phyloP scores from a whole-genome alignment of 2,888 invertebrate species.

The Netelia inedita region DNA sequence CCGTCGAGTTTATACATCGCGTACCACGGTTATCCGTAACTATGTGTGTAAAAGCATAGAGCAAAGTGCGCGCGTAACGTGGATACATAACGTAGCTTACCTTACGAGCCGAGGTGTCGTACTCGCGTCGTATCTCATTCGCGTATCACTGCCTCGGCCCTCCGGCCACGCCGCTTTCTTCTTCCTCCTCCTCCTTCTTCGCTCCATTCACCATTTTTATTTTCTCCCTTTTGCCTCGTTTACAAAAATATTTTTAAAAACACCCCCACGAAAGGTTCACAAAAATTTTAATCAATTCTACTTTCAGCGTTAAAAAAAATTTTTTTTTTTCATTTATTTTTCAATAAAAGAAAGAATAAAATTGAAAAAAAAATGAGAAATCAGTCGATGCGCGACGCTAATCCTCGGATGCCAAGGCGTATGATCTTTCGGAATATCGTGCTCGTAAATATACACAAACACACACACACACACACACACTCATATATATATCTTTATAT shows the following conservation, averaged over 20 bases:
- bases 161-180: slow-evolving; percentile 52
- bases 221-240: not conserved
- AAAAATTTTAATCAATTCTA: too few species aligned
- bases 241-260: not conserved
- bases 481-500: slow-evolving; percentile 58
- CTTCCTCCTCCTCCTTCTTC: slow-evolving; percentile 40
- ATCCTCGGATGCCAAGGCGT: slow-evolving; percentile 59
- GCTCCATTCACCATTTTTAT: slow-evolving; percentile 21
- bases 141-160: slow-evolving; percentile 71
- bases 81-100: slow-evolving; percentile 78
- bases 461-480: slow-evolving; percentile 57
- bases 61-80: slow-evolving; percentile 57
- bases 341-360: too few species aligned
- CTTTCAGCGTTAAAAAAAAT: too few species aligned
- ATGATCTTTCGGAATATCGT: slow-evolving; percentile 63
- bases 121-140: slow-evolving; percentile 78
- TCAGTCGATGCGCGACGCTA: slow-evolving; percentile 29
- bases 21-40: slow-evolving; percentile 54
- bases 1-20: slow-evolving; percentile 71
- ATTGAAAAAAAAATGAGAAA: slow-evolving; percentile 7
- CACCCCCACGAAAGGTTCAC: too few species aligned
- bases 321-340: too few species aligned
- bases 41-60: slow-evolving; percentile 40
- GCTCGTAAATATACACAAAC: slow-evolving; percentile 55
- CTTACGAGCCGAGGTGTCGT: slow-evolving; percentile 76